A percentile compares a stretch with the other conserved stretches of the same genome.
phyloP scores from a whole-genome alignment of 2,888 invertebrate genomes.

The Eupithecia pulchellata region DNA sequence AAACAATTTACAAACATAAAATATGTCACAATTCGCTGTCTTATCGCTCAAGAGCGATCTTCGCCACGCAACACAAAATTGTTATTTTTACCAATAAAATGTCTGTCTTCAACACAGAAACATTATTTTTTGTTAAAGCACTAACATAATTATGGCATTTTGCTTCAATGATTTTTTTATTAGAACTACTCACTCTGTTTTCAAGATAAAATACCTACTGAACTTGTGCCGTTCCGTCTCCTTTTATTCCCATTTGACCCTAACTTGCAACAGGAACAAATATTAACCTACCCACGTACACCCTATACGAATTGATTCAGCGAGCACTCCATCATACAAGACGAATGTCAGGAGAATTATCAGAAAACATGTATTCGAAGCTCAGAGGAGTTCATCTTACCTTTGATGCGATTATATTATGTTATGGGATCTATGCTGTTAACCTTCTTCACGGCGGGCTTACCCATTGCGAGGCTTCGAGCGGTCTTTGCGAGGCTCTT shows the following conservation, averaged over 20 bases:
- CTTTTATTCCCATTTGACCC: background rate
- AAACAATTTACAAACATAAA: too few relatives aligned
- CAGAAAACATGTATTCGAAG: conserved; percentile 3
- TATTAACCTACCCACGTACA: background rate
- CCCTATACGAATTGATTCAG: conserved; percentile 27
- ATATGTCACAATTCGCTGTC: too few relatives aligned
- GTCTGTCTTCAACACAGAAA: too few relatives aligned
- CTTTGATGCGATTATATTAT: conserved; percentile 10
- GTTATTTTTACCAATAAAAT: too few relatives aligned
- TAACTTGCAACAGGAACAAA: background rate
- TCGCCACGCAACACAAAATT: too few relatives aligned
- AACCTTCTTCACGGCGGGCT: background rate
- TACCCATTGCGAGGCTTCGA: too few relatives aligned
- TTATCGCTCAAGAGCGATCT: too few relatives aligned
- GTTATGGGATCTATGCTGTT: background rate
- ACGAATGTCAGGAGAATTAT: conserved; percentile 13
- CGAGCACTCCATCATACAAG: conserved; percentile 16
- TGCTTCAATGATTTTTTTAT: background rate
- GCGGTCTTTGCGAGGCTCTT: too few relatives aligned
- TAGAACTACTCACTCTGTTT: background rate
- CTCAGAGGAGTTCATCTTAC: conserved; percentile 3
- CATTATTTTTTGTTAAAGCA: background rate
- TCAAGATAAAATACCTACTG: background rate
- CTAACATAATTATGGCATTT: background rate
- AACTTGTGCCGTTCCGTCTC: too few relatives aligned